These are phyloP conservation scores for Threskiornis aethiopicus DNA, from an alignment of 2,797 vertebrate species.

Conservation along the genomic window DNA sequence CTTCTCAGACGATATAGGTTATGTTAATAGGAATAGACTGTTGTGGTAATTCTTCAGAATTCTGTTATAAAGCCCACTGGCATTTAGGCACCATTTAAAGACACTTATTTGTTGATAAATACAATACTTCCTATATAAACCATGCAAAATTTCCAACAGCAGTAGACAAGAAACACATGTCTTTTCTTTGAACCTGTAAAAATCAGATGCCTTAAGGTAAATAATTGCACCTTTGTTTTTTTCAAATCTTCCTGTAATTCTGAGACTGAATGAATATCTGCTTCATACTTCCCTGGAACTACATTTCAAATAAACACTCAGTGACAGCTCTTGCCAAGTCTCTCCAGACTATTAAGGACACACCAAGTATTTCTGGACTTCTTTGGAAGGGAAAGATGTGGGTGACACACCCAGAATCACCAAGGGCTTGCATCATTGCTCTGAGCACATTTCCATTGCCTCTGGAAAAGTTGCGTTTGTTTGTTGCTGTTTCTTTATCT, in stretches of 20 bases:
- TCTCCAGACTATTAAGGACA: not conserved
- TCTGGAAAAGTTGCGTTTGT: not conserved
- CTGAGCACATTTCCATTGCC: not conserved
- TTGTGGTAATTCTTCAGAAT: not conserved
- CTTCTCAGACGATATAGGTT: not conserved
- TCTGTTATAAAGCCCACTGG: not conserved
- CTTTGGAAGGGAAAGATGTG: not conserved
- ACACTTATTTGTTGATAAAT: not conserved
- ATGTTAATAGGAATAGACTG: not conserved
- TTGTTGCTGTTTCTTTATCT: not conserved
- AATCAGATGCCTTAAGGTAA: not conserved
- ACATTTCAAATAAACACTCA: not conserved
- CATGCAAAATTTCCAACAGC: not conserved
- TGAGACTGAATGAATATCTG: not conserved
- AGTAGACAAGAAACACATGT: not conserved
- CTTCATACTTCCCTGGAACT: not conserved
- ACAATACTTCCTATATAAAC: not conserved
- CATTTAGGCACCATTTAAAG: not conserved
- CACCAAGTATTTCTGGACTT: conserved; percentile 22
- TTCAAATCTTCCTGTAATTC: not conserved
- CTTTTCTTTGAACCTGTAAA: not conserved
- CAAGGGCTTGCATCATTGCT: not conserved
- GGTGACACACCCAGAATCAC: not conserved
- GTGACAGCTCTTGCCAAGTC: not conserved
- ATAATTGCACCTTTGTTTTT: not conserved